phyloP scores from a whole-genome alignment of 2,797 vertebrate genomes.

The Sardinella longiceps region DNA sequence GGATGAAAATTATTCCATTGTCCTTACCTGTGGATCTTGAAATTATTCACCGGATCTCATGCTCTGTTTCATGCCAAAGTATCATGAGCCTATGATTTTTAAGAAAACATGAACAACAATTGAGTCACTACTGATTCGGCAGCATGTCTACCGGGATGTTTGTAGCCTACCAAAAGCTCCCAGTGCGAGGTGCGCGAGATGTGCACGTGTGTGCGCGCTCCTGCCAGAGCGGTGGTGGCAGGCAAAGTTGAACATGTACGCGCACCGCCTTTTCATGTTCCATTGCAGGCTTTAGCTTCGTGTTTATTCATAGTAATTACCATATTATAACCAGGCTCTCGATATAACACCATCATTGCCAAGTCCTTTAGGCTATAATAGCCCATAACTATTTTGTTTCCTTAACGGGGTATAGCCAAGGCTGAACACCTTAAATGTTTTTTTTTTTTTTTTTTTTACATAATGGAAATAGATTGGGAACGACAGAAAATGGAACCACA shows the following conservation, averaged over 20 bases:
- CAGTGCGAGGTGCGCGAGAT: not conserved
- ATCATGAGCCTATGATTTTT: not conserved
- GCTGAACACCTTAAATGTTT: too few relatives aligned
- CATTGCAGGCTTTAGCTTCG: not conserved
- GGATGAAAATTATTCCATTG: not conserved
- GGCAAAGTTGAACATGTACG: constrained; percentile 3
- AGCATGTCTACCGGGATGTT: constrained; percentile 10
- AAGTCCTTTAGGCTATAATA: too few relatives aligned
- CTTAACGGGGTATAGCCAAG: too few relatives aligned
- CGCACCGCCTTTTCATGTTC: not conserved
- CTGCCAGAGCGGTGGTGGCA: not conserved
- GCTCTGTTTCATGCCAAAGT: not conserved
- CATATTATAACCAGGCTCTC: too few relatives aligned
- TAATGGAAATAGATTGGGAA: too few relatives aligned
- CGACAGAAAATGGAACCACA: too few relatives aligned
- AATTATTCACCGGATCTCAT: not conserved
- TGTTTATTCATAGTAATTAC: too few relatives aligned
- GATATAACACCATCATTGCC: too few relatives aligned
- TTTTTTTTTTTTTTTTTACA: too few relatives aligned
- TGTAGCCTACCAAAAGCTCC: not conserved
- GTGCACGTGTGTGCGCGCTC: constrained; percentile 18
- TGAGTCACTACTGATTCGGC: not conserved
- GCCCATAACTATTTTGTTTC: too few relatives aligned
- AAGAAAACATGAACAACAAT: not conserved
- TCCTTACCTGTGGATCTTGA: constrained; percentile 13